Percentiles rank a stretch among this genome's conserved stretches.
Evolutionary conservation across 2,888 invertebrate species (phyloP).

Genomic region (Cryptocheilus praepositus): DNA sequence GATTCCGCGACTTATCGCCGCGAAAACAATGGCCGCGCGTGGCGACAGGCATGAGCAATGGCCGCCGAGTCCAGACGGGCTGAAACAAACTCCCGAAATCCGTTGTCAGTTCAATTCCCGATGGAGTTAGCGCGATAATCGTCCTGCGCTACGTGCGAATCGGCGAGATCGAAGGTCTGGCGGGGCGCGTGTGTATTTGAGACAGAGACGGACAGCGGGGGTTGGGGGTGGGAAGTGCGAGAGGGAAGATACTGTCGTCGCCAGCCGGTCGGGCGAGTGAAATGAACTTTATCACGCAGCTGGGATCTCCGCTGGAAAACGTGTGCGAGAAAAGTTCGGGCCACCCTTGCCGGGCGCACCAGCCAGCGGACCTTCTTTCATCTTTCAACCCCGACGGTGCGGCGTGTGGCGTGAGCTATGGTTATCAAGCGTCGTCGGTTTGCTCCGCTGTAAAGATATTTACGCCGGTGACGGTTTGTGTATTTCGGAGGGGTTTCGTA

Average conservation of each 20-base stretch:
- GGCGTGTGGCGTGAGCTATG: no score
- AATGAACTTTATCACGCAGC: constrained; percentile 64
- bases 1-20: no score
- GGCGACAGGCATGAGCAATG: no score
- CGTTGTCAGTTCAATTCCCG: constrained; percentile 7
- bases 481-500: no score
- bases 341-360: constrained; percentile 18
- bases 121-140: constrained; percentile 52
- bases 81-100: constrained; percentile 2
- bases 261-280: constrained; percentile 53
- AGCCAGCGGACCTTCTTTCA: constrained; percentile 8
- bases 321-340: constrained; percentile 50
- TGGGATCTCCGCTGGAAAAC: constrained; percentile 63
- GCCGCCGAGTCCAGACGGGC: no score
- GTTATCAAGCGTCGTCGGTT: constrained; percentile 3
- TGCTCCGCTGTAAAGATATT: constrained; percentile 26
- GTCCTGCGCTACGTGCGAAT: constrained; percentile 35
- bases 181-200: constrained; percentile 31
- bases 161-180: constrained; percentile 48
- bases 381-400: no score
- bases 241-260: constrained; percentile 54
- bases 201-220: constrained; percentile 6
- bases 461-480: constrained; percentile 7
- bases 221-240: neutral
- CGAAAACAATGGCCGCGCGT: no score